Evolutionary conservation across 2,888 invertebrate genomes (phyloP).

Genomic region (Acrobasis repandana): DNA sequence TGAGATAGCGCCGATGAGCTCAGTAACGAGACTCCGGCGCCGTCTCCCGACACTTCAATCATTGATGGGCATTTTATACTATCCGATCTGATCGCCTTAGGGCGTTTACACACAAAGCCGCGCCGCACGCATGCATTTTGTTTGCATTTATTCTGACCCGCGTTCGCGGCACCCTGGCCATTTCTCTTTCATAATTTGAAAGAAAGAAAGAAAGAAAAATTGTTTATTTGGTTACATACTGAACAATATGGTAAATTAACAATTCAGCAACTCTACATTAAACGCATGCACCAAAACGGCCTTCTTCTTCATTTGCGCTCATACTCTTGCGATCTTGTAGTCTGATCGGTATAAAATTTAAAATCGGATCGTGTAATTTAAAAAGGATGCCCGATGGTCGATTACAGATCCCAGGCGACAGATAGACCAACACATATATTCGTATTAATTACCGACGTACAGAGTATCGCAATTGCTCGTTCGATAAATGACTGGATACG

Average conservation of each 20-base stretch:
- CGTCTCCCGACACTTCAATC: conserved; percentile 18
- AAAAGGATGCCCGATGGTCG: neutral
- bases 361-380: neutral
- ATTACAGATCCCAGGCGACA: conserved; percentile 8
- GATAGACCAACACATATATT: conserved; percentile 17
- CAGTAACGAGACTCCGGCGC: conserved; percentile 15
- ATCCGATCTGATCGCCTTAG: neutral
- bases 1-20: conserved; percentile 9
- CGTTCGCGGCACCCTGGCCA: too few relatives aligned
- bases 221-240: too few relatives aligned
- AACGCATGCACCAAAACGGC: too few relatives aligned
- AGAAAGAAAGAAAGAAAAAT: too few relatives aligned
- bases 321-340: neutral
- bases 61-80: conserved; percentile 9
- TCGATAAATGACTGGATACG: conserved; percentile 6
- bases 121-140: neutral
- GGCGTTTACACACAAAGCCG: too few relatives aligned
- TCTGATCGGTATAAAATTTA: neutral
- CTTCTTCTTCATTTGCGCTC: neutral
- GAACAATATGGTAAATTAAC: too few relatives aligned
- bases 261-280: too few relatives aligned
- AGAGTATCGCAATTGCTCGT: conserved; percentile 1
- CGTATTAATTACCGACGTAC: conserved; percentile 11
- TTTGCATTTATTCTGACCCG: too few relatives aligned
- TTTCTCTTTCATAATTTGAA: too few relatives aligned